A percentile compares a stretch with the other conserved stretches of the same genome.
phyloP scores from a whole-genome alignment of 2,113 vertebrate species.

The Silurus meridionalis region DNA sequence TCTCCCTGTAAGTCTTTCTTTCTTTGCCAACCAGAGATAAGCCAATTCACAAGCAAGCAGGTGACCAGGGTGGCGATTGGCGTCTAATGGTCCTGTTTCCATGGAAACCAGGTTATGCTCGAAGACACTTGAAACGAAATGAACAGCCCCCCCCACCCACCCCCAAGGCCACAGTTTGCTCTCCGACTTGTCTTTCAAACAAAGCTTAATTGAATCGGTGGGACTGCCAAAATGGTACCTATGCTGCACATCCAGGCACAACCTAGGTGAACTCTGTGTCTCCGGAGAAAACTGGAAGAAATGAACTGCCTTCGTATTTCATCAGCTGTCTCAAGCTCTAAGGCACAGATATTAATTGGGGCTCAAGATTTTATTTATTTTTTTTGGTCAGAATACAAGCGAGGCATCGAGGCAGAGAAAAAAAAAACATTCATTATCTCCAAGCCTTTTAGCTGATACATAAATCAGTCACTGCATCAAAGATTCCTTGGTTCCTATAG shows the following conservation, averaged over 20 bases:
- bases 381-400: background rate
- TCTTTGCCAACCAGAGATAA: constrained; percentile 43
- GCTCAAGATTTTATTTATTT: background rate
- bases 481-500: background rate
- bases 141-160: background rate
- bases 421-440: background rate
- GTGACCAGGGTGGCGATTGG: constrained; percentile 40
- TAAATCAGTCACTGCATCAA: background rate
- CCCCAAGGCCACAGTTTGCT: constrained; percentile 57
- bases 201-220: constrained; percentile 63
- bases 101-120: constrained; percentile 70
- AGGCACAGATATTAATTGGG: background rate
- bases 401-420: background rate
- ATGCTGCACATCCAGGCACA: background rate
- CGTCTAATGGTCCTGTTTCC: constrained; percentile 66
- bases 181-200: constrained; percentile 60
- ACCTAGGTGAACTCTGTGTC: background rate
- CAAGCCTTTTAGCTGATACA: background rate
- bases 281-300: constrained; percentile 8
- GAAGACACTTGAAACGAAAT: constrained; percentile 54
- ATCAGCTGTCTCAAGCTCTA: constrained; percentile 17
- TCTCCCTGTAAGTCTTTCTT: constrained; percentile 25
- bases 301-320: constrained; percentile 2
- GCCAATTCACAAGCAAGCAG: constrained; percentile 49
- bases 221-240: constrained; percentile 45